Conservation (phyloP, 2,888 invertebrate genomes). For the Lithophane leautieri region DNA sequence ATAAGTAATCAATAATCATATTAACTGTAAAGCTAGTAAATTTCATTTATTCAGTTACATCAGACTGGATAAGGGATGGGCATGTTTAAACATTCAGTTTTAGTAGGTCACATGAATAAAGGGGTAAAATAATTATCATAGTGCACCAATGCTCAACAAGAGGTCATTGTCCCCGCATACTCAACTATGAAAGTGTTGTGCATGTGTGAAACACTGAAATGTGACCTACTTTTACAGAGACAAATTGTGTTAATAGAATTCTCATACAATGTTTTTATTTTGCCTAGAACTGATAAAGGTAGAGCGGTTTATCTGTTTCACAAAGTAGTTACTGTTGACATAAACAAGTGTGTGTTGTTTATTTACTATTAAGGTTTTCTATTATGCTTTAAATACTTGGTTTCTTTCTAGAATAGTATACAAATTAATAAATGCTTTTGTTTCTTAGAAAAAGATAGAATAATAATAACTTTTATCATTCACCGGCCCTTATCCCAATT, state of each 20-base stretch:
- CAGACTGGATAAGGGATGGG: not conserved
- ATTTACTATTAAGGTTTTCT: conserved; percentile 30
- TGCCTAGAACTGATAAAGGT: conserved; percentile 29
- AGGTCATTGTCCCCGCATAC: conserved; percentile 46
- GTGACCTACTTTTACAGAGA: conserved; percentile 45
- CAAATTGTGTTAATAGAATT: conserved; percentile 58
- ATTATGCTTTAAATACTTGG: conserved; percentile 23
- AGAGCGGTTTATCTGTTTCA: conserved; percentile 34
- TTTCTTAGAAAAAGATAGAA: conserved; percentile 1
- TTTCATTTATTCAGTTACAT: conserved; percentile 8
- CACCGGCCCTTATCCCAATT: too few species aligned
- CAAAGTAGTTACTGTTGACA: conserved; percentile 14
- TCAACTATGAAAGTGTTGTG: conserved; percentile 53
- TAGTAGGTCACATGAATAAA: conserved; percentile 40
- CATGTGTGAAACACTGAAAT: conserved; percentile 56
- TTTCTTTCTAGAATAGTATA: not conserved
- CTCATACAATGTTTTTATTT: conserved; percentile 39
- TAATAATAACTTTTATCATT: not conserved
- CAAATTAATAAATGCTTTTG: not conserved
- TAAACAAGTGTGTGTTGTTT: conserved; percentile 22
- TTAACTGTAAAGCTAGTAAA: not conserved
- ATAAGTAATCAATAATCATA: not conserved
- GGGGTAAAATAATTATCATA: conserved; percentile 37
- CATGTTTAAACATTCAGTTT: conserved; percentile 7
- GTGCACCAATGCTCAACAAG: conserved; percentile 20